These are phyloP conservation scores for Calonectris borealis DNA, from an alignment of 2,113 vertebrate genomes.

Conservation along the genomic window DNA sequence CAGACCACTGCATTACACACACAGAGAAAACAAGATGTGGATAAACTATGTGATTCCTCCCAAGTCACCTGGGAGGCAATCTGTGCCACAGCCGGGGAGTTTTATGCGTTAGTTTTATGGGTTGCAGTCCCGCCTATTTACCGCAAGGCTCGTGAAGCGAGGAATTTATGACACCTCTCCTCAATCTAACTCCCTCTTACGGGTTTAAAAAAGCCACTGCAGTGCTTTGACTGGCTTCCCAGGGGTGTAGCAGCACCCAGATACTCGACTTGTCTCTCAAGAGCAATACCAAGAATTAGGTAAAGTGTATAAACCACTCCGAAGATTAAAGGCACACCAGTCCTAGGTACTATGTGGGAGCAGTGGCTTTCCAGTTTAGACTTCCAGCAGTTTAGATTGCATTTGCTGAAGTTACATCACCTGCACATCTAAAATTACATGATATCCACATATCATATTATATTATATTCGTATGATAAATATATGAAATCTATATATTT, in stretches of 20 bases:
- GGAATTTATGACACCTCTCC: neutral
- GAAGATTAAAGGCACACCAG: neutral
- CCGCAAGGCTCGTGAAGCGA: fast-evolving
- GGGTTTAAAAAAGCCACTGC: neutral
- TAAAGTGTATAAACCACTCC: neutral
- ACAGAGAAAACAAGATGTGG: neutral
- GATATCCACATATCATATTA: neutral
- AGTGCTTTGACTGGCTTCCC: neutral
- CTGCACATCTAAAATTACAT: neutral
- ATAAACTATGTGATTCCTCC: neutral
- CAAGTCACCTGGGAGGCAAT: neutral
- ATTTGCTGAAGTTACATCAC: neutral
- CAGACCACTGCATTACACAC: neutral
- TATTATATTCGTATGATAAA: neutral
- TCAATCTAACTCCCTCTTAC: neutral
- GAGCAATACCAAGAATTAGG: neutral
- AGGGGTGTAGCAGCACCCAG: neutral
- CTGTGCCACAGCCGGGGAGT: neutral
- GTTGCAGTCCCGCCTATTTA: neutral
- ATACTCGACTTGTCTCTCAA: neutral
- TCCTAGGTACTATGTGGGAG: neutral
- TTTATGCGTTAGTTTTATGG: neutral
- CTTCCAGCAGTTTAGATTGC: neutral
- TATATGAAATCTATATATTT: neutral
- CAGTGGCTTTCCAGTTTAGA: neutral